phyloP scores from a whole-genome alignment of 2,888 invertebrate genomes.

The Disparrhopalites patrizii region DNA sequence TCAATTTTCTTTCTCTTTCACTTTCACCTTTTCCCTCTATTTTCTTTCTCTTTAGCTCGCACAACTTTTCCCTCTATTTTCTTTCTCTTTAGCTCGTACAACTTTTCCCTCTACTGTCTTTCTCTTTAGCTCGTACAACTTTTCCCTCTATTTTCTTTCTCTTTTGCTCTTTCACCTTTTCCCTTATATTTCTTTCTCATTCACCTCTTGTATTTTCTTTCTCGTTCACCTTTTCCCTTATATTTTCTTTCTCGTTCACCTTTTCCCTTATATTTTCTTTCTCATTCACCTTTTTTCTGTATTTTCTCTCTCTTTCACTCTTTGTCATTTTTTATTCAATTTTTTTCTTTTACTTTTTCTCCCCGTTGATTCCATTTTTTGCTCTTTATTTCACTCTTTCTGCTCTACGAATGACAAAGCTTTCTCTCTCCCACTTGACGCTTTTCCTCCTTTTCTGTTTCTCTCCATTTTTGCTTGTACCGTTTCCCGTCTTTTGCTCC shows the following conservation, averaged over 20 bases:
- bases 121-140: not conserved
- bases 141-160: not conserved
- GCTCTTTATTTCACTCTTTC: not conserved
- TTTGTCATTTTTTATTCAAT: not conserved
- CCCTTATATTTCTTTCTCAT: not conserved
- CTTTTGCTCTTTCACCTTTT: not conserved
- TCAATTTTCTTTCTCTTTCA: not conserved
- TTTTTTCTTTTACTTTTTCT: not conserved
- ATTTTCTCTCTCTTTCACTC: not conserved
- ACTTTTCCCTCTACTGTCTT: not conserved
- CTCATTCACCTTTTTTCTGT: not conserved
- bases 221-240: too few relatives aligned
- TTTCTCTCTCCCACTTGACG: not conserved
- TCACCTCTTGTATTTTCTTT: not conserved
- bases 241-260: too few relatives aligned
- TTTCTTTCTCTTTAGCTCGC: not conserved
- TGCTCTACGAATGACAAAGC: not conserved
- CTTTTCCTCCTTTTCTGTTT: not conserved
- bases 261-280: not conserved
- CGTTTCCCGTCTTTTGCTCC: not conserved
- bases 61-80: not conserved
- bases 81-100: not conserved
- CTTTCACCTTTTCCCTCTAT: not conserved
- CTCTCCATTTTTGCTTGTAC: not conserved
- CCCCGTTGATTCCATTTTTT: not conserved